A percentile compares a stretch with the other conserved stretches of the same genome.
Evolutionary conservation across 2,113 vertebrate genomes (phyloP).

Genomic region (Microtus montanus): DNA sequence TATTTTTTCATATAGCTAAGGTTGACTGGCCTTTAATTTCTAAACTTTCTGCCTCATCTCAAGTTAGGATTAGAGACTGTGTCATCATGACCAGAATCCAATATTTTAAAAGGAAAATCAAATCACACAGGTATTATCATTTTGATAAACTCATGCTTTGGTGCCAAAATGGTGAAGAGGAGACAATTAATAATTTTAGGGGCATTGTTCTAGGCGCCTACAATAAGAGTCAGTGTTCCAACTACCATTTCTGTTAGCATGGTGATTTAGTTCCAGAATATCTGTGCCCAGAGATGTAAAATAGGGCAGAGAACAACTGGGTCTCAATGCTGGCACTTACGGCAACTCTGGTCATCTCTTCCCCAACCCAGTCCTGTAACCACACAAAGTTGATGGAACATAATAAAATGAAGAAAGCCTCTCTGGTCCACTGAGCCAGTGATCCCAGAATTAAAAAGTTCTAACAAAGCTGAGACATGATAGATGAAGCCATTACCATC

Average conservation of each 20-base stretch:
- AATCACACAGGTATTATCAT: conserved; percentile 20
- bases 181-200: conserved; percentile 42
- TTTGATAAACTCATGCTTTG: conserved; percentile 15
- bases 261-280: conserved; percentile 47
- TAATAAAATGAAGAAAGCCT: conserved; percentile 53
- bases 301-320: neutral
- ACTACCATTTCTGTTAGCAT: conserved; percentile 22
- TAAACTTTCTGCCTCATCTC: neutral
- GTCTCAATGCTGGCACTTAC: conserved; percentile 43
- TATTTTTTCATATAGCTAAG: neutral
- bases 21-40: neutral
- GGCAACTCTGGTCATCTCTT: conserved; percentile 60
- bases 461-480: conserved; percentile 48
- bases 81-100: neutral
- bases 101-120: conserved; percentile 41
- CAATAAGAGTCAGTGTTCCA: conserved; percentile 15
- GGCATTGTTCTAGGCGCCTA: neutral
- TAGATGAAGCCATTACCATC: conserved; percentile 57
- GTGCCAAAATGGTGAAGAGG: conserved; percentile 35
- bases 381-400: conserved; percentile 19
- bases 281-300: conserved; percentile 30
- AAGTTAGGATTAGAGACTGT: neutral
- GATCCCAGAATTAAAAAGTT: conserved; percentile 73
- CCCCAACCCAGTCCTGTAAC: neutral
- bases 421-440: conserved; percentile 50